Conservation (phyloP, 1,140 invertebrate genomes). For the Charaxes varanes region DNA sequence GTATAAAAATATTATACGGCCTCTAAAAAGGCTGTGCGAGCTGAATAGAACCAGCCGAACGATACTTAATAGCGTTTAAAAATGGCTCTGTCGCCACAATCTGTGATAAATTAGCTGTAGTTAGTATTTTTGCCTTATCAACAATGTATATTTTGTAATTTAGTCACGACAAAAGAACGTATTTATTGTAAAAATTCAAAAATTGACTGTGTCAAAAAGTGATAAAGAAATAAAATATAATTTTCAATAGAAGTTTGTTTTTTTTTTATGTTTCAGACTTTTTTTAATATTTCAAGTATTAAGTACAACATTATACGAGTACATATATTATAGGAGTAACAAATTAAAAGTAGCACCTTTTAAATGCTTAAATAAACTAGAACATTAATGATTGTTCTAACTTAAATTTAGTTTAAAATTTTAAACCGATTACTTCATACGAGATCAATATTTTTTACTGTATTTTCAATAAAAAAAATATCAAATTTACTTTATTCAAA, state of each 20-base stretch:
- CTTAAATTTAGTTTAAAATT: no score
- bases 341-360: no score
- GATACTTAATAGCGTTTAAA: slow-evolving; percentile 29
- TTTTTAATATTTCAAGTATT: no score
- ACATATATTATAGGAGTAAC: no score
- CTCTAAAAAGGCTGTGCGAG: slow-evolving; percentile 38
- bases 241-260: slow-evolving; percentile 35
- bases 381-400: no score
- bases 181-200: slow-evolving; percentile 69
- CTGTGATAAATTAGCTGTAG: slow-evolving; percentile 68
- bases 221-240: slow-evolving; percentile 61
- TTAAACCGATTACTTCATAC: no score
- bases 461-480: no score
- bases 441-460: no score
- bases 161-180: slow-evolving; percentile 52
- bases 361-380: no score
- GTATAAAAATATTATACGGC: slow-evolving; percentile 1
- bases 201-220: slow-evolving; percentile 62
- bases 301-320: no score
- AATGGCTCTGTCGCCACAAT: slow-evolving; percentile 53
- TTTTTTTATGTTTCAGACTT: slow-evolving; percentile 15
- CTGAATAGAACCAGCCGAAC: slow-evolving; percentile 45
- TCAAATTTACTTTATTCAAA: no score
- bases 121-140: slow-evolving; percentile 42
- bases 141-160: slow-evolving; percentile 64